phyloP scores from a whole-genome alignment of 2,888 invertebrate genomes.

The Alentia gelatinosa region DNA sequence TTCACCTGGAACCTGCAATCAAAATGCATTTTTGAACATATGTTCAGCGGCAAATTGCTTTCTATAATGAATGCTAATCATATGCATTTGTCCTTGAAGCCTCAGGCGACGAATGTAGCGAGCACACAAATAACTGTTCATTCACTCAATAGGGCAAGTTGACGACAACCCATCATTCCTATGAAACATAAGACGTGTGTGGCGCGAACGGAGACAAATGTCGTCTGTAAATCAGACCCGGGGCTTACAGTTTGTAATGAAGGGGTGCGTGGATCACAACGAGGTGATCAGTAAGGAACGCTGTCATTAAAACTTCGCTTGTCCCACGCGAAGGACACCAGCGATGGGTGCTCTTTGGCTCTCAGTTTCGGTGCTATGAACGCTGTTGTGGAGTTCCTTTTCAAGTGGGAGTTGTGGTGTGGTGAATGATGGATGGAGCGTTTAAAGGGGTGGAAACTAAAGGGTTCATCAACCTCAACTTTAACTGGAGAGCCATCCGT shows the following conservation, averaged over 20 bases:
- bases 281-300: not conserved
- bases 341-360: not conserved
- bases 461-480: not conserved
- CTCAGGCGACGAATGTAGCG: too few species aligned
- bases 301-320: not conserved
- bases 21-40: too few species aligned
- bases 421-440: not conserved
- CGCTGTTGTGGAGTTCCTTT: not conserved
- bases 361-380: not conserved
- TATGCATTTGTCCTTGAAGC: too few species aligned
- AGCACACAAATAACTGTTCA: not conserved
- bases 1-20: too few species aligned
- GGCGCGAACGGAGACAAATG: not conserved
- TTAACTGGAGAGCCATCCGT: too few species aligned
- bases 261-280: not conserved
- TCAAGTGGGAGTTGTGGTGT: not conserved
- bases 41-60: too few species aligned
- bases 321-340: not conserved
- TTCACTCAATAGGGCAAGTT: not conserved
- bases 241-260: not conserved
- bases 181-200: not conserved
- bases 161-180: not conserved
- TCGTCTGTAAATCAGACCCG: not conserved
- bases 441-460: not conserved
- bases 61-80: too few species aligned